phyloP scores from a whole-genome alignment of 2,113 vertebrate species.

The Manacus vitellinus region DNA sequence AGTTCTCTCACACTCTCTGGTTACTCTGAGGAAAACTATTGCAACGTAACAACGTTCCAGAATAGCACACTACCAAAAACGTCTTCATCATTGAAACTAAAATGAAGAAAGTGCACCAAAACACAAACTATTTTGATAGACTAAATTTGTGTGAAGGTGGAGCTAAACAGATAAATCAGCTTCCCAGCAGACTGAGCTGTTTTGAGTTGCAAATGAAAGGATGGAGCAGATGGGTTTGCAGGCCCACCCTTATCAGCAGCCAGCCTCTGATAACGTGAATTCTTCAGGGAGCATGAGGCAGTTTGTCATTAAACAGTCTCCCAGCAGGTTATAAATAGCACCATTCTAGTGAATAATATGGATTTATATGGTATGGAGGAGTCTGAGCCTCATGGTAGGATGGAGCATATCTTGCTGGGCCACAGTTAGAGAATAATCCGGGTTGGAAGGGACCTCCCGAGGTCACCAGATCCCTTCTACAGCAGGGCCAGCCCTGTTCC shows the following conservation, averaged over 20 bases:
- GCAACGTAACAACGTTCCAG: background rate
- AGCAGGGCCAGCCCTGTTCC: background rate
- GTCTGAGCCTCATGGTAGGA: accelerated
- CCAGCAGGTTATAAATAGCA: conserved; percentile 58
- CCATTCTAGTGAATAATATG: background rate
- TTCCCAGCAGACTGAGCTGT: background rate
- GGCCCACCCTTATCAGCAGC: conserved; percentile 51
- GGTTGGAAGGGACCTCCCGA: background rate
- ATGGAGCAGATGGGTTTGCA: conserved; percentile 32
- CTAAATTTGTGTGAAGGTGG: background rate
- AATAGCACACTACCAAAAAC: background rate
- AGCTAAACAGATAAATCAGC: background rate
- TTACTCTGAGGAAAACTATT: background rate
- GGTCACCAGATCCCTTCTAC: accelerated
- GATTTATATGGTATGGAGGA: conserved; percentile 63
- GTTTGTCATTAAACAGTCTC: conserved; percentile 38
- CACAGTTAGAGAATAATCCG: background rate
- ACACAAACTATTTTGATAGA: background rate
- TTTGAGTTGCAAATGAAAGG: background rate
- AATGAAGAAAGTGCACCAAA: background rate
- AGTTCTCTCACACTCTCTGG: background rate
- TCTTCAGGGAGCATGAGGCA: conserved; percentile 33
- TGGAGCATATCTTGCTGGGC: background rate
- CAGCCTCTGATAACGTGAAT: conserved; percentile 38
- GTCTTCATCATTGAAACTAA: background rate